A percentile compares a stretch with the other conserved stretches of the same genome.
These are phyloP conservation scores for Sebastes itinus DNA, from an alignment of 2,797 vertebrate species.

Conservation along the genomic window DNA sequence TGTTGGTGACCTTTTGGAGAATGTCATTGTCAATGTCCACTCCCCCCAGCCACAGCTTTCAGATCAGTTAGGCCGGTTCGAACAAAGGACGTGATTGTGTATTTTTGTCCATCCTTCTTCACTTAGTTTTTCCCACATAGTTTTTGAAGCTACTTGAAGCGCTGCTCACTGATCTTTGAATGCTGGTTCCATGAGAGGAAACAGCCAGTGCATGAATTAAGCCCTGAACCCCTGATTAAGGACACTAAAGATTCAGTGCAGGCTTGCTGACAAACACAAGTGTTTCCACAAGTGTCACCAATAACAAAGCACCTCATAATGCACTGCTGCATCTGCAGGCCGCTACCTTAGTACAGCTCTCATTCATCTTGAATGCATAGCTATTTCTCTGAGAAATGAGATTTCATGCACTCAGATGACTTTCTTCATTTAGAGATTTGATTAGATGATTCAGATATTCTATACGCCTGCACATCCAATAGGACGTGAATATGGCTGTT, in stretches of 20 bases:
- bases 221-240: neutral
- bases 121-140: no score
- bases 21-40: slow-evolving; percentile 44
- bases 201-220: neutral
- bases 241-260: slow-evolving; percentile 6
- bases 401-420: neutral
- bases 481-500: neutral
- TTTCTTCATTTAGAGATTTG: neutral
- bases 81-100: no score
- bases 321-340: neutral
- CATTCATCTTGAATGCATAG: neutral
- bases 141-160: no score
- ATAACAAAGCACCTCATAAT: slow-evolving; percentile 6
- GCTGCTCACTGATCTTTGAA: neutral
- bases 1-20: slow-evolving; percentile 68
- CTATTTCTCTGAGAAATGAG: neutral
- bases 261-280: neutral
- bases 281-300: neutral
- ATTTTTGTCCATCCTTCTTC: no score
- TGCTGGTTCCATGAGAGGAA: neutral
- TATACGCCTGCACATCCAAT: neutral
- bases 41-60: neutral
- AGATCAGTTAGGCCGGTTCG: no score
- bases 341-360: neutral
- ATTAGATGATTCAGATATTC: neutral